A percentile compares a stretch with the other conserved stretches of the same genome.
Conservation (phyloP, 92 coral and sea anemone genomes). For the Umimayanthus chanpuru region DNA sequence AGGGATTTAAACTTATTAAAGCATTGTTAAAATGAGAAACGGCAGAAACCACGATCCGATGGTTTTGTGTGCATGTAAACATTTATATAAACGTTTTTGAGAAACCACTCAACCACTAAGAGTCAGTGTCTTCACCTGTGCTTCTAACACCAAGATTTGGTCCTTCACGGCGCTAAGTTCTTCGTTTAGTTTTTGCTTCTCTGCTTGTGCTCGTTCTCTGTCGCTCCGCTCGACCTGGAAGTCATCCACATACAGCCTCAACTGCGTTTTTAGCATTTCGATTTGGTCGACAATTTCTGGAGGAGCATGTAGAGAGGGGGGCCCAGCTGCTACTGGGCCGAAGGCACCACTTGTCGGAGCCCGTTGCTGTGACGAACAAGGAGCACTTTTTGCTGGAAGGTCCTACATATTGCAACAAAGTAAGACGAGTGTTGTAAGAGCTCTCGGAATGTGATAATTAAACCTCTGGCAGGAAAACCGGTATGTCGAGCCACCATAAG, state of each 20-base stretch:
- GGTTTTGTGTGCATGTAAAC: background rate
- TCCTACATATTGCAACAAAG: background rate
- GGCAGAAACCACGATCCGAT: background rate
- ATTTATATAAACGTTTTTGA: background rate
- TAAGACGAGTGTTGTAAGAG: background rate
- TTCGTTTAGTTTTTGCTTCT: conserved; percentile 70
- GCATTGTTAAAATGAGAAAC: background rate
- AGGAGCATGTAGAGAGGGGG: conserved; percentile 42
- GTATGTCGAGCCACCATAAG: too few relatives aligned
- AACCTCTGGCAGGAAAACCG: too few relatives aligned
- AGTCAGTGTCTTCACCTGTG: conserved; percentile 67
- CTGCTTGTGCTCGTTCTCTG: conserved; percentile 91
- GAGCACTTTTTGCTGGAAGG: background rate
- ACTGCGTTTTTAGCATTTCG: conserved; percentile 88
- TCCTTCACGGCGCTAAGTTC: conserved; percentile 68
- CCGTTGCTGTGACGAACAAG: background rate
- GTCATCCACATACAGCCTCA: conserved; percentile 89
- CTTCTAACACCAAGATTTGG: conserved; percentile 67
- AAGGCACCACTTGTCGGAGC: background rate
- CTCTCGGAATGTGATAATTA: background rate
- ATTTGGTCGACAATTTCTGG: conserved; percentile 71
- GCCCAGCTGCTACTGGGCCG: conserved; percentile 4
- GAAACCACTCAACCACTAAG: background rate
- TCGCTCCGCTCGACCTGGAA: conserved; percentile 85
- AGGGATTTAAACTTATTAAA: too few relatives aligned